Conservation (phyloP, 2,888 invertebrate species). For the Harpalus rubripes region DNA sequence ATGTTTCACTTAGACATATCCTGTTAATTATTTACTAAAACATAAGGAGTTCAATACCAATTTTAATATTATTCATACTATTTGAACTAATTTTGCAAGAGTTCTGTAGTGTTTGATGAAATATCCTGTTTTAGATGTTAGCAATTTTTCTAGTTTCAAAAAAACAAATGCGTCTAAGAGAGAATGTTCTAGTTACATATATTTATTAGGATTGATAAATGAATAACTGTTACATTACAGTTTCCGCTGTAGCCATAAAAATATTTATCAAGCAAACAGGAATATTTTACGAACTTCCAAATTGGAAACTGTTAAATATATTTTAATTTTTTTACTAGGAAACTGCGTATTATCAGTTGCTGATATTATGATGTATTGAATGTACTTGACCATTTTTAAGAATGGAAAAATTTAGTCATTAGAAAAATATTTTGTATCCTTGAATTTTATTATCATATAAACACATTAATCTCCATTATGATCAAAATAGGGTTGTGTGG, state of each 20-base stretch:
- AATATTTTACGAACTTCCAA: too few relatives aligned
- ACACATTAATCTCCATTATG: not conserved
- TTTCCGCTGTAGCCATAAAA: not conserved
- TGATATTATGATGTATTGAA: too few relatives aligned
- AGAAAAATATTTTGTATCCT: not conserved
- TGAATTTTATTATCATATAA: not conserved
- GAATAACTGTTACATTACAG: not conserved
- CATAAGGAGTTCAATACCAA: not conserved
- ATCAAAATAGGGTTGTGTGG: too few relatives aligned
- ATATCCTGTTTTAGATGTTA: not conserved
- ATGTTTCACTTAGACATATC: not conserved
- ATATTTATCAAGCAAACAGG: too few relatives aligned
- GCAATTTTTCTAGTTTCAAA: constrained; percentile 13
- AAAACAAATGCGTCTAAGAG: not conserved
- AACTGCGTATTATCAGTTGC: too few relatives aligned
- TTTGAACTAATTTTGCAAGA: constrained; percentile 22
- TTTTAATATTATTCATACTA: not conserved
- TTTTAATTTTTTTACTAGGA: too few relatives aligned
- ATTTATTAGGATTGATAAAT: not conserved
- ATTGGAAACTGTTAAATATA: too few relatives aligned
- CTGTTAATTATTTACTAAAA: not conserved
- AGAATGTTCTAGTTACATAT: not conserved
- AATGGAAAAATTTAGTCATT: constrained; percentile 19
- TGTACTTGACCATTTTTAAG: constrained; percentile 19
- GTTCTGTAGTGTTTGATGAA: constrained; percentile 3